Evolutionary conservation across 2,797 vertebrate species (phyloP), one percentile per base, ranked within the genome.

Genomic region (Epinephelus malabaricus): DNA sequence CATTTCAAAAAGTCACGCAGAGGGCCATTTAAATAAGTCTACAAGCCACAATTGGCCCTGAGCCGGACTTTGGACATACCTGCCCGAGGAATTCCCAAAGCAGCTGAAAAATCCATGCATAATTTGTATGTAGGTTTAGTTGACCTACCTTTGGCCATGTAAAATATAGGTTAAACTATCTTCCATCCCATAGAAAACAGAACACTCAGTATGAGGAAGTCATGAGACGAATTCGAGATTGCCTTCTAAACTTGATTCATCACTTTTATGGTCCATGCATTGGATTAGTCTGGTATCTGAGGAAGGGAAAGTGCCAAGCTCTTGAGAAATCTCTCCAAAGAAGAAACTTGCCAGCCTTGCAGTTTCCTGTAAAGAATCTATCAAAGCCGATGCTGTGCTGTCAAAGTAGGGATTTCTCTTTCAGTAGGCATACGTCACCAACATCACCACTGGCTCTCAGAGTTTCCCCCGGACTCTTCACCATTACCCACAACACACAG

Each of bases 331-430:
- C 72, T 85, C 38, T 72, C 67, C 65, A 65, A 79, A 81, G 53
- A 73, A 34, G 58, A 77, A 88, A 84, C 53, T 55, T 82, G 74
- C 79, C 51, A 67, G 30, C 63, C 51, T 79, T 73, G 76, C 79
- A 65, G 60, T 85, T 88, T 86, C 78, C 38, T 76, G 49, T 76
- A 62, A 78, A 79, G 60, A 81, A 67, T 74, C 76, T 79, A 79
- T 83, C 45, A 87, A 85, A 83, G 74, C 64, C 38, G 63, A 0
- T 83, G 78, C 79, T 90, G 82, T 51, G 82, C 84, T 88, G 81
- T 87, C 70, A 83, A 76, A 87, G 76, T 53, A 70, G 62, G 53
- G 79, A 84, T 92, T 86, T 85, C 51, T 83, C 69, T 80, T 84
- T 69, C 47, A 73, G 68, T 46, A 53, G 55, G 13, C 51, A 19